Conservation (phyloP, 64 coral and sea anemone genomes). For the Exaiptasia diaphana region DNA sequence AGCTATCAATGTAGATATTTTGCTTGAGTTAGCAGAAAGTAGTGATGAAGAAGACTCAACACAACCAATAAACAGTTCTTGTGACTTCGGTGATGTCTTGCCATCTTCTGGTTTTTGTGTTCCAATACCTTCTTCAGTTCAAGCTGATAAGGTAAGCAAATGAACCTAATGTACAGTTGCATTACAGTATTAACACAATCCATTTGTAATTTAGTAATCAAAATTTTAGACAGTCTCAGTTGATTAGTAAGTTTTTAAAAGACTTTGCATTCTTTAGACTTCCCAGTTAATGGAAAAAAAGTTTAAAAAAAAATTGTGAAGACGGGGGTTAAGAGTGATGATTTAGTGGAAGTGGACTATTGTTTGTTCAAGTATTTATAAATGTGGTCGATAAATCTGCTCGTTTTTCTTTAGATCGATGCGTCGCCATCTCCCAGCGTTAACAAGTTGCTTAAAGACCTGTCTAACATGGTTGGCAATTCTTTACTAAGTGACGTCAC, state of each 20-base stretch:
- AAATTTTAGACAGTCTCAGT: too few species aligned
- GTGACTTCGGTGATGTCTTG: conserved; percentile 34
- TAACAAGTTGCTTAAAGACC: conserved; percentile 45
- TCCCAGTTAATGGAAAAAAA: too few species aligned
- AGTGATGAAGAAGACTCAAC: conserved; percentile 14
- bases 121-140: conserved; percentile 19
- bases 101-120: conserved; percentile 75
- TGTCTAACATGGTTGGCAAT: conserved; percentile 82
- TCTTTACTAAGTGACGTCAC: conserved; percentile 70
- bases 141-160: neutral
- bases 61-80: neutral
- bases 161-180: too few species aligned
- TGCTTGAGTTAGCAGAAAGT: conserved; percentile 55
- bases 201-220: too few species aligned
- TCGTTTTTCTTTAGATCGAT: neutral
- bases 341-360: too few species aligned
- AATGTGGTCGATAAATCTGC: neutral
- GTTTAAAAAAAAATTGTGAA: too few species aligned
- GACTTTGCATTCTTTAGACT: too few species aligned
- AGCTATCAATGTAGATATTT: conserved; percentile 66
- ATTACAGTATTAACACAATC: too few species aligned
- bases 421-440: neutral
- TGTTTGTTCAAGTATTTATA: too few species aligned
- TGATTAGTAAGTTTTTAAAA: too few species aligned
- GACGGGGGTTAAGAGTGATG: too few species aligned